Evolutionary conservation across 2,888 invertebrate species (phyloP).

Genomic region (Minunthozetes semirufus): DNA sequence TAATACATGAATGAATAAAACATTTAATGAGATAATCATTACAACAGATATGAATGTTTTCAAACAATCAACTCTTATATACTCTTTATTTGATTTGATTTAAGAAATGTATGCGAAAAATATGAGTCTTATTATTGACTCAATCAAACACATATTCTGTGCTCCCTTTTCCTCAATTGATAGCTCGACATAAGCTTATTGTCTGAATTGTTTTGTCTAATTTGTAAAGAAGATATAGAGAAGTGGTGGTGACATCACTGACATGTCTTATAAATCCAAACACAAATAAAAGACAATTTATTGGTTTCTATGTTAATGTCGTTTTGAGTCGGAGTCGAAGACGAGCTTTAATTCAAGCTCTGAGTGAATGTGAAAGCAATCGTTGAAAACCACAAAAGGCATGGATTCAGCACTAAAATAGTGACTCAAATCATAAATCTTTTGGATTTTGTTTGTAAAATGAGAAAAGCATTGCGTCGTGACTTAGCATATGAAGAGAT

Average conservation of each 20-base stretch:
- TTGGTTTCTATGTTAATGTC: not conserved
- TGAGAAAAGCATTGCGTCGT: constrained; percentile 27
- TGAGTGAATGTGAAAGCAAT: not conserved
- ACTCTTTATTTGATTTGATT: constrained; percentile 7
- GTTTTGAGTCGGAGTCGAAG: not conserved
- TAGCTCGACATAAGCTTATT: not conserved
- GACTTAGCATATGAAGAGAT: constrained; percentile 28
- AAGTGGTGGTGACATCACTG: not conserved
- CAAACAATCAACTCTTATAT: not conserved
- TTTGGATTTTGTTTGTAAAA: constrained; percentile 1
- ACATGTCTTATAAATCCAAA: constrained; percentile 1
- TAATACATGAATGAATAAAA: constrained; percentile 24
- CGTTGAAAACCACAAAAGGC: constrained; percentile 30
- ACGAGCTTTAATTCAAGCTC: constrained; percentile 13
- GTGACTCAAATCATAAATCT: constrained; percentile 24
- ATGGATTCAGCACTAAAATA: not conserved
- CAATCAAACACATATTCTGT: constrained; percentile 10
- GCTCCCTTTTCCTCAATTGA: not conserved
- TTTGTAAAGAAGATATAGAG: not conserved
- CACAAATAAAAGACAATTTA: not conserved
- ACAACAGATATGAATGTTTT: constrained; percentile 21
- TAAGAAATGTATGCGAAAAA: not conserved
- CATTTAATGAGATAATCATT: constrained; percentile 29
- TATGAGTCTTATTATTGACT: not conserved
- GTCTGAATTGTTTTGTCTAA: constrained; percentile 12